phyloP scores from a whole-genome alignment of 2,888 invertebrate species.

The Leptopilina syphax region DNA sequence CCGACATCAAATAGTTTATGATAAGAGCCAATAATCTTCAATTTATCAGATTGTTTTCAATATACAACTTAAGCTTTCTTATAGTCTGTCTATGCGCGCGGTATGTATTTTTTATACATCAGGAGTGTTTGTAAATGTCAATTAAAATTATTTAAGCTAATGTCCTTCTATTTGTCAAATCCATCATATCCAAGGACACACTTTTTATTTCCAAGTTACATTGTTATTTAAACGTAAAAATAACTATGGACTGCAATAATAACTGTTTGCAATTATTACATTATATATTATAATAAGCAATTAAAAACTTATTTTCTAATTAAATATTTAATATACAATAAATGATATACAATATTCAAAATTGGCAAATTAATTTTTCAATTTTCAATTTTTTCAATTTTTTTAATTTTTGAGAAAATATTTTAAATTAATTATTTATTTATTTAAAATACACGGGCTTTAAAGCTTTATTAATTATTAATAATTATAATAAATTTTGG shows the following conservation, averaged over 20 bases:
- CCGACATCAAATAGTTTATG: slow-evolving; percentile 27
- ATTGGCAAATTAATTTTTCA: no score
- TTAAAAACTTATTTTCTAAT: no score
- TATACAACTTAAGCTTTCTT: neutral
- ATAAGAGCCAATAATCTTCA: slow-evolving; percentile 26
- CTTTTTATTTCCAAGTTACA: neutral
- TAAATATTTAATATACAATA: no score
- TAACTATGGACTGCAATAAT: neutral
- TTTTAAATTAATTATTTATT: no score
- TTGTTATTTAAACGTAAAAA: neutral
- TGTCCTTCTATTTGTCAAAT: slow-evolving; percentile 38
- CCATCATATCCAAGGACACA: slow-evolving; percentile 23
- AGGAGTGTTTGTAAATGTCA: neutral
- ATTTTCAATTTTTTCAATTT: no score
- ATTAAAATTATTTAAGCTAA: slow-evolving; percentile 26
- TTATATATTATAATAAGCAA: no score
- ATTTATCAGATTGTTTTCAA: slow-evolving; percentile 14
- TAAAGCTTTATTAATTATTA: no score
- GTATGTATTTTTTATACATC: neutral
- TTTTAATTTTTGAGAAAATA: no score
- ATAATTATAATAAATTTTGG: no score
- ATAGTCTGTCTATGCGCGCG: neutral
- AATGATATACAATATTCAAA: no score
- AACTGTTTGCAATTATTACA: neutral
- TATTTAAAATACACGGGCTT: no score